phyloP scores from a whole-genome alignment of 2,888 invertebrate species.

The Napeogenes inachia region DNA sequence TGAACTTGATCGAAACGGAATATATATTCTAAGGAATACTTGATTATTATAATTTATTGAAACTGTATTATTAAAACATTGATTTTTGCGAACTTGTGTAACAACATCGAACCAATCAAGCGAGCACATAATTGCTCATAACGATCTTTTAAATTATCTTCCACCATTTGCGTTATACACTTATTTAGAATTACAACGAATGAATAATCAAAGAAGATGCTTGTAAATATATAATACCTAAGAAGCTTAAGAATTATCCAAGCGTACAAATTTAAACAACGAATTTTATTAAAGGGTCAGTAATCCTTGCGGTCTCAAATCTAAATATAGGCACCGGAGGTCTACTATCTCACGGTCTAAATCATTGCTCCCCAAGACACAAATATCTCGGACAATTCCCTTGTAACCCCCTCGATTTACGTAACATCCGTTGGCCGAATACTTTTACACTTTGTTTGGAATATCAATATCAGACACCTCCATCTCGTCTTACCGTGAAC shows the following conservation, averaged over 20 bases:
- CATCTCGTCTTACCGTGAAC: too few relatives aligned
- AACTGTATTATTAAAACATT: slow-evolving; percentile 16
- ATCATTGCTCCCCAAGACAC: slow-evolving; percentile 50
- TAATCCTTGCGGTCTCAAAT: slow-evolving; percentile 38
- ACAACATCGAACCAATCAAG: slow-evolving; percentile 19
- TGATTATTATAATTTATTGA: slow-evolving; percentile 9
- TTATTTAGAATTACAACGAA: too few relatives aligned
- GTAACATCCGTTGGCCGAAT: slow-evolving; percentile 49
- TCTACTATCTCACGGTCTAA: slow-evolving; percentile 50
- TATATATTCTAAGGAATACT: slow-evolving; percentile 11
- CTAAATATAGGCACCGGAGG: slow-evolving; percentile 43
- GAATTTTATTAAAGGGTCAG: slow-evolving; percentile 31
- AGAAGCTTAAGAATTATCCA: neutral
- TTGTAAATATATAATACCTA: neutral
- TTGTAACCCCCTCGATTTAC: slow-evolving; percentile 43
- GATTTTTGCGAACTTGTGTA: slow-evolving; percentile 15
- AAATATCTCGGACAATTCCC: slow-evolving; percentile 48
- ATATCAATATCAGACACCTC: slow-evolving; percentile 7
- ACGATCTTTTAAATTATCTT: too few relatives aligned
- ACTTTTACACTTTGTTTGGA: slow-evolving; percentile 17
- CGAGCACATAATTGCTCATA: slow-evolving; percentile 3
- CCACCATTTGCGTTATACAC: too few relatives aligned
- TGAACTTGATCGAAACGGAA: slow-evolving; percentile 10
- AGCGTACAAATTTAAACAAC: neutral
- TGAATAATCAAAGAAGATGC: neutral